Base-by-base conservation (phyloP, 1,140 invertebrate species). In the Psilanteris sp. region DNA sequence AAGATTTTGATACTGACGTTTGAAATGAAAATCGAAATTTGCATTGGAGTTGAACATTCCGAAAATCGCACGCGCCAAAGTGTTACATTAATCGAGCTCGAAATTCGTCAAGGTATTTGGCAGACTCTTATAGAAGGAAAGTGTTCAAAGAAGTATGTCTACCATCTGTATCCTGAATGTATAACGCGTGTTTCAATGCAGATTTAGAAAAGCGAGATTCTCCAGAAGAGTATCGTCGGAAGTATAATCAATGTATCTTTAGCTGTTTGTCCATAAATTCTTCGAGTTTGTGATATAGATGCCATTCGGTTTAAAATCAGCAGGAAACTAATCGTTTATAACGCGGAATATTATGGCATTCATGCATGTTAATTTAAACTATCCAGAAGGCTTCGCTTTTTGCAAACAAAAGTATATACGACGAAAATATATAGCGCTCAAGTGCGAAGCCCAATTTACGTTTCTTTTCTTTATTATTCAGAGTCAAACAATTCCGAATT, bases 161-260 rank as follows among this genome's bases (percentile, higher is more conserved):
- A 44, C 61, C 61, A 67, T 77, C 54, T 72, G 61, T 77, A 72
- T 68, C 26, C 55, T 20, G 20, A 72, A 67, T 41, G 67, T 50
- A n/a, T n/a, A 62, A 64, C 67, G 62, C 67, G 37, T 72, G 75
- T 68, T 72, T 77, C 61, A 72, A 67, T 64, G 75, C 75, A 68
- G 46, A 77, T 77, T 77, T 77, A 74, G 74, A 77, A 77, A 73
- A 79, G 68, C 57, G 73, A 77, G 70, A 79, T 76, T 72, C 77
- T 62, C 76, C 80, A 77, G 71, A 79, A 76, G 68, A 77, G 80
- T 70, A 79, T 77, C 74, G 39, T 74, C 73, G 67, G 73, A 81
- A 81, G 81, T 82, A 77, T 82, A 80, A 80, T 78, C 77, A 78
- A 82, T 79, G 77, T 80, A 77, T 81, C 75, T 78, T 78, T 79